Conservation (phyloP, 2,113 vertebrate genomes). For the Cryptomyrus ogoouensis region DNA sequence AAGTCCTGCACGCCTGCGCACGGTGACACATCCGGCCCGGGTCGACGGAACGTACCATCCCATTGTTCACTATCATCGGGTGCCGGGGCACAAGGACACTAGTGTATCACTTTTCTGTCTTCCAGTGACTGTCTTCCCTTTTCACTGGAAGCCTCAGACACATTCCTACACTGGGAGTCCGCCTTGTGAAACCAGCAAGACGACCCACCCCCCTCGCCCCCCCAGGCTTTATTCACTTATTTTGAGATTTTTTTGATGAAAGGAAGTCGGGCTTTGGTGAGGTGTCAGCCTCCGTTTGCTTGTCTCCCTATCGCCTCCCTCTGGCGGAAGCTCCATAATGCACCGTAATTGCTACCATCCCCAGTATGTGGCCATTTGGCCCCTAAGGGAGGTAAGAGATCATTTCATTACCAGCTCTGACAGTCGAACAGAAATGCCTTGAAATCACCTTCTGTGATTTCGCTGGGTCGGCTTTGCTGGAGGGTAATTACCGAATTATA, state of each 20-base stretch:
- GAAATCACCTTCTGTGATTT: neutral
- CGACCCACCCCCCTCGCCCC: neutral
- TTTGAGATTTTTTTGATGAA: conserved; percentile 17
- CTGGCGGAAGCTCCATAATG: neutral
- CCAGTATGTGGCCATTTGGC: conserved; percentile 28
- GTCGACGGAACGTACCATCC: conserved; percentile 47
- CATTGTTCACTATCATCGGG: conserved; percentile 44
- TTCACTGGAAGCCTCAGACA: conserved; percentile 30
- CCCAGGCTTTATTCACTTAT: conserved; percentile 14
- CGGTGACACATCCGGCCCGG: conserved; percentile 47
- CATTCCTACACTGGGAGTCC: conserved; percentile 3
- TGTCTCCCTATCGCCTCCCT: conserved; percentile 1
- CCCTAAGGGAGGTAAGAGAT: conserved; percentile 24
- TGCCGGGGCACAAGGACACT: neutral
- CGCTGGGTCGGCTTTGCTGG: neutral
- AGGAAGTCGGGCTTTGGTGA: conserved; percentile 18
- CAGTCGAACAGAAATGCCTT: neutral
- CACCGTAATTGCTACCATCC: conserved; percentile 20
- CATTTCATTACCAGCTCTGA: conserved; percentile 22
- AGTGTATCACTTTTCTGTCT: neutral
- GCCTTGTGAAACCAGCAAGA: conserved; percentile 29
- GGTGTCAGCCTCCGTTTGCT: conserved; percentile 7
- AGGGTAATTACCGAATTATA: conserved; percentile 2
- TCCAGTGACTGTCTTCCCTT: conserved; percentile 41
- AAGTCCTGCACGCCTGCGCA: conserved; percentile 44